Percentiles rank a stretch among this genome's conserved stretches.
Conservation (phyloP, 1,140 invertebrate genomes). For the Trachymyrmex septentrionalis region DNA sequence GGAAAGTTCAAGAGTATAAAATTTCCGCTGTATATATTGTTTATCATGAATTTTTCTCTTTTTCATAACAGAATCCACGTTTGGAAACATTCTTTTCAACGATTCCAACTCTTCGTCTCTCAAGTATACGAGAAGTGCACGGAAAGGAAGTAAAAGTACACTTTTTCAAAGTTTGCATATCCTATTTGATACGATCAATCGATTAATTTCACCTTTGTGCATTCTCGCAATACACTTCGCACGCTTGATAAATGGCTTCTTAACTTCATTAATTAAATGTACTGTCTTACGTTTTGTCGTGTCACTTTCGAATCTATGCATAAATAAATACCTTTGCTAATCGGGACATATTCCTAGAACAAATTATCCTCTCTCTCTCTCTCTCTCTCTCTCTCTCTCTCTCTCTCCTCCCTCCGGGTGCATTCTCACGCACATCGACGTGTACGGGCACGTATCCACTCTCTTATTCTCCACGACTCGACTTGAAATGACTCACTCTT, state of each 20-base stretch:
- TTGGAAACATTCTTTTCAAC: not conserved
- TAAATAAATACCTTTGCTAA: not conserved
- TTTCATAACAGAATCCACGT: not conserved
- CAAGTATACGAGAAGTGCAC: not conserved
- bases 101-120: not conserved
- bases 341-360: conserved; percentile 38
- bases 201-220: conserved; percentile 30
- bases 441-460: not conserved
- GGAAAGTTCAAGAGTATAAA: not conserved
- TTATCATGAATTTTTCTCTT: not conserved
- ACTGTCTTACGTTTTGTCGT: conserved; percentile 8
- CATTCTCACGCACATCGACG: conserved; percentile 7
- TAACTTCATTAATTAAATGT: conserved; percentile 37
- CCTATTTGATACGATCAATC: conserved; percentile 37
- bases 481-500: conserved; percentile 71
- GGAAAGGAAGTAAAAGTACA: not conserved
- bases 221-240: not conserved
- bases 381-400: conserved; percentile 37
- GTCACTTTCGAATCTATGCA: conserved; percentile 35
- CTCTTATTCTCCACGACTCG: conserved; percentile 51
- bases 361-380: conserved; percentile 47
- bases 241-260: conserved; percentile 1
- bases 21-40: not conserved
- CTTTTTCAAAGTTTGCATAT: not conserved
- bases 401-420: conserved; percentile 3